Conservation (phyloP, 2,797 vertebrate genomes). For the Knipowitschia caucasica region DNA sequence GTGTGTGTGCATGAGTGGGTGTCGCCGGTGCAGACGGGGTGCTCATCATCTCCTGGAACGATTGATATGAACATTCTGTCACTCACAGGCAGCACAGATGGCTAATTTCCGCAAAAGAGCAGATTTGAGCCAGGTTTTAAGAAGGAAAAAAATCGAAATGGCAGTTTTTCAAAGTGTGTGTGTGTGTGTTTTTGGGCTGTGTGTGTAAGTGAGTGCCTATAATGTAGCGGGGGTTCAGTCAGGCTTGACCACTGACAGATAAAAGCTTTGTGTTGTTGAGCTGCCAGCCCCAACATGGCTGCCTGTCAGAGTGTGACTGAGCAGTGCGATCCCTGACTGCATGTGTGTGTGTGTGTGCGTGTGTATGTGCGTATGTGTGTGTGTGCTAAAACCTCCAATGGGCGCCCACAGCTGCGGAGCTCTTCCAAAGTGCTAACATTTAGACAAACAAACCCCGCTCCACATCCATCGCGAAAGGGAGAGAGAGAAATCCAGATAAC, state of each 20-base stretch:
- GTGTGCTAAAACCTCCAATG: slow-evolving; percentile 56
- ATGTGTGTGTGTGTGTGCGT: slow-evolving; percentile 35
- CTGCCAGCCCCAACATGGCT: slow-evolving; percentile 76
- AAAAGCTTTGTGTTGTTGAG: slow-evolving; percentile 79
- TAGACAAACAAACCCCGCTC: slow-evolving; percentile 70
- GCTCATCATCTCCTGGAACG: slow-evolving; percentile 78
- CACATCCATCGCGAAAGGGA: slow-evolving; percentile 50
- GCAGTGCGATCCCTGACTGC: slow-evolving; percentile 48
- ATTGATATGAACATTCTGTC: slow-evolving; percentile 81
- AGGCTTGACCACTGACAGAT: slow-evolving; percentile 80
- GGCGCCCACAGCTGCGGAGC: slow-evolving; percentile 67
- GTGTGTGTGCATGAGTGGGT: slow-evolving; percentile 58
- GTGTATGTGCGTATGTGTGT: slow-evolving; percentile 21
- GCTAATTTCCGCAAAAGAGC: slow-evolving; percentile 80
- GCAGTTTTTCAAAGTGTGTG: slow-evolving; percentile 69
- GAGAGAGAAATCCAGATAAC: slow-evolving; percentile 58
- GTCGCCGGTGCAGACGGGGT: slow-evolving; percentile 68
- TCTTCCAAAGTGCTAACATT: slow-evolving; percentile 75
- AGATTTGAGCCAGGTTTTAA: slow-evolving; percentile 79
- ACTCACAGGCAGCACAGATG: slow-evolving; percentile 79
- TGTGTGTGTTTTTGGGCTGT: slow-evolving; percentile 24
- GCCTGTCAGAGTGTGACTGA: slow-evolving; percentile 76
- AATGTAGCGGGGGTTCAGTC: slow-evolving; percentile 74
- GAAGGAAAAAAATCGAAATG: slow-evolving; percentile 73
- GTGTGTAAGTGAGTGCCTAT: slow-evolving; percentile 55